Base-by-base conservation (phyloP, 2,888 invertebrate genomes). In the Drosophila mercatorum region DNA sequence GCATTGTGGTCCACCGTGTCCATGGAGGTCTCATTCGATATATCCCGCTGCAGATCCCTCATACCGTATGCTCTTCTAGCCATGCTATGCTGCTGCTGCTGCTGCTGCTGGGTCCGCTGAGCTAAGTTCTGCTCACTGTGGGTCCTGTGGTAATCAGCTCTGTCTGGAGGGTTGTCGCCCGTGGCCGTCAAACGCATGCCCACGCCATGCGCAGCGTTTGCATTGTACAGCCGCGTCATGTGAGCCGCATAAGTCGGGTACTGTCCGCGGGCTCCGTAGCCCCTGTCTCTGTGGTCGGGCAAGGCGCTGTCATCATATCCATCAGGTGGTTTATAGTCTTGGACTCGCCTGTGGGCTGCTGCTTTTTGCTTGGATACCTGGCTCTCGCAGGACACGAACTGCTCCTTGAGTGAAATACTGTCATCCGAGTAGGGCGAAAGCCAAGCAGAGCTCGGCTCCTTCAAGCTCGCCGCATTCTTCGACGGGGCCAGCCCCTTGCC, bases 1-100 rank as follows among this genome's bases (percentile, higher is more conserved):
- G 56, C n/a, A 8, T 22, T 22, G 10, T 38, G 55, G 12, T 47
- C 43, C 0, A 44, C 8, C 5, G 72, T 52, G n/a, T 64, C 61
- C 41, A 75, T 26, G 3, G 72, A 68, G 3, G 61, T 75, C 2
- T 55, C 44, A 6, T 53, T 26, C 22, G 34, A 53, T 11, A 28
- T 6, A 40, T 36, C 36, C 5, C 6, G 17, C 34, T 44, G 14
- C 12, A 22, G 36, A 3, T 38, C n/a, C 38, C 5, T 4, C 28
- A 28, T 4, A 8, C 12, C 38, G 1, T 8, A 5, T 0, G 47
- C 47, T n/a, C 12, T 5, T 14, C 14, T 40, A 2, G 5, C n/a
- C 11, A 36, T 10, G 53, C 40, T 41, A 5, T 34, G 34, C 34
- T 34, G 10, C 31, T 34, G 6, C 1, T 1, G 31, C 31, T 31